Evolutionary conservation across 2,113 vertebrate species (phyloP), one percentile per base, ranked within the genome.

Genomic region (Anhinga anhinga): DNA sequence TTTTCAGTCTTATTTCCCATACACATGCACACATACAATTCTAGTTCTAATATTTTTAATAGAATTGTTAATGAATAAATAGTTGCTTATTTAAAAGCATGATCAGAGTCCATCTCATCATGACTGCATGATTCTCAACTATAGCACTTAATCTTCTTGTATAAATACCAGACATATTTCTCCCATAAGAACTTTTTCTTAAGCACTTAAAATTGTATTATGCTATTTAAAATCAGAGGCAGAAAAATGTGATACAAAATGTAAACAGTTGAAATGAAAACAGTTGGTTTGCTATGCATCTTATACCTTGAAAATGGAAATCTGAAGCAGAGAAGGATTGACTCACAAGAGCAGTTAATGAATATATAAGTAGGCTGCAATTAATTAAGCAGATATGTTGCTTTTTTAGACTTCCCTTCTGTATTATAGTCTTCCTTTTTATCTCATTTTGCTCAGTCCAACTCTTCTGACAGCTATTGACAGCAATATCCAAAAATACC

Each of bases 401-500:
- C 38, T 88, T 93, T 95, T 88, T 52, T 21, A 93, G 92, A 80
- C 26, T 55, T 93, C 36, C 53, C 49, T 91, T 94, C 72, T 65
- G 36, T 83, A 62, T 67, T 58, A 27, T 1, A 61, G 30, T 36
- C 62, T 59, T 96, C 59, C 36, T 91, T 93, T 94, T 96, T n/a
- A 89, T 82, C 71, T 92, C 44, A 23, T 53, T 83, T 94, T 94
- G n/a, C 17, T 66, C 63, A 73, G 88, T 53, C 70, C 91, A 94
- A 20, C 65, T 71, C 90, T 91, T 88, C 84, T 94, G 95, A 86
- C 82, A 95, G 76, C 38, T 74, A 38, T 62, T 66, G 91, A 79
- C 72, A 95, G 78, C 55, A 82, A 53, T 2, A 82, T 61, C 74
- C 80, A 91, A 93, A 97, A 97, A 95, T 80, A 90, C 32, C 32